Evolutionary conservation across 2,888 invertebrate species (phyloP), one percentile per base, ranked within the genome.

Genomic region (Phragmatobia fuliginosa): DNA sequence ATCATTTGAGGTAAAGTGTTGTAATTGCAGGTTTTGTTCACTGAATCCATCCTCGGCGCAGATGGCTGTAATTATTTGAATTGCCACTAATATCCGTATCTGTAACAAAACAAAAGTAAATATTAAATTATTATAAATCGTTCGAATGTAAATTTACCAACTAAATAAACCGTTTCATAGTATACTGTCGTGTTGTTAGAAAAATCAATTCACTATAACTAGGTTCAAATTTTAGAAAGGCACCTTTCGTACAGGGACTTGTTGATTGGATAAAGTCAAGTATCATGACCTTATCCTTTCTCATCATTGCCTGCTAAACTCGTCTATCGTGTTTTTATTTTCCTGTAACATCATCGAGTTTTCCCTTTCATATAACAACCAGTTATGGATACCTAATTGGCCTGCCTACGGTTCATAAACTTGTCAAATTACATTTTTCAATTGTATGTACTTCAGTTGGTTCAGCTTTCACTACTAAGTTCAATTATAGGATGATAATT

Each of bases 81-180:
- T 86, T 81, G 91, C 85, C 87, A 92, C 90, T 90, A 95, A 89
- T 90, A 93, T 88, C 91, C 92, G 91, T 91, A 95, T 92, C 95
- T 95, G 95, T 70, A 94, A 95, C 74, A 70, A 82, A 83, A 84
- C 77, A 82, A 78, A 83, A 72, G 11, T 31, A 61, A 38, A 67
- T 59, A 36, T 63, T 62, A 52, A 65, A 63, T 62, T 21, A 25
- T 25, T 25, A 49, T 31, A 21, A 33, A 63, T 14, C 3, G 0
- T 21, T 36, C 18, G 2, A 33, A 8, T 28, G 0, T 49, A n/a
- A 28, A n/a, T 31, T 4, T 58, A 38, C 32, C 7, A 75, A 38
- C 52, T 25, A 66, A 66, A 60, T 45, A 65, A 76, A 72, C 33
- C 41, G 69, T 80, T 73, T 45, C 1, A 49, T 65, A 52, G 68